Conservation (phyloP, 35 echinoderm and acorn worm genomes). For the Strongylocentrotus purpuratus region DNA sequence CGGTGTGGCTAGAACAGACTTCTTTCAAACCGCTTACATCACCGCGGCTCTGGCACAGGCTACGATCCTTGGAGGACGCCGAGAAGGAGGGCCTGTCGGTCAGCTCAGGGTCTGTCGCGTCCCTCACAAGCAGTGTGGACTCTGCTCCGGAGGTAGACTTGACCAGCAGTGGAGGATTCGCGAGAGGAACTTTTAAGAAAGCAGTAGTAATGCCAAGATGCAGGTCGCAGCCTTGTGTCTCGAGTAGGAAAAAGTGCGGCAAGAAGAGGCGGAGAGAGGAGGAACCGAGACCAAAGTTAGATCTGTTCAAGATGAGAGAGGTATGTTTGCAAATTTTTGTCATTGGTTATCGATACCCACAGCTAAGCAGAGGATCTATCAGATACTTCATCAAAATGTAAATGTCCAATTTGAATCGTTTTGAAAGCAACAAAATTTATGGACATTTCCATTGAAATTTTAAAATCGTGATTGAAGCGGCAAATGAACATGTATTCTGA, state of each 20-base stretch:
- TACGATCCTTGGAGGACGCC: slow-evolving; percentile 60
- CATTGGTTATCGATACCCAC: background rate
- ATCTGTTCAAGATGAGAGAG: slow-evolving; percentile 97
- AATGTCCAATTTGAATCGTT: background rate
- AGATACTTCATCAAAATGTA: background rate
- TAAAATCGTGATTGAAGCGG: too few relatives aligned
- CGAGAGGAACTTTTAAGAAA: slow-evolving; percentile 49
- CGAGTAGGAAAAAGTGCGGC: slow-evolving; percentile 64
- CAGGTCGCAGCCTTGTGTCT: slow-evolving; percentile 89
- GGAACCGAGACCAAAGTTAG: slow-evolving; percentile 84
- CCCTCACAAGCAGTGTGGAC: slow-evolving; percentile 63
- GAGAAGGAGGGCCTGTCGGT: slow-evolving; percentile 75
- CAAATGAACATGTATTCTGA: too few relatives aligned
- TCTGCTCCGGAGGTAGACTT: slow-evolving; percentile 65
- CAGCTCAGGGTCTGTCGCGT: slow-evolving; percentile 85
- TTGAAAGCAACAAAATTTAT: background rate
- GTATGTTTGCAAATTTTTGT: slow-evolving; percentile 55
- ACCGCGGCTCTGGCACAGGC: slow-evolving; percentile 53
- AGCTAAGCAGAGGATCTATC: background rate
- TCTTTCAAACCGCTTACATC: slow-evolving; percentile 77
- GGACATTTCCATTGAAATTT: too few relatives aligned
- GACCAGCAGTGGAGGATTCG: slow-evolving; percentile 40
- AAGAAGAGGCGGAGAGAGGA: slow-evolving; percentile 94
- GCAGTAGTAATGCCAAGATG: slow-evolving; percentile 68
- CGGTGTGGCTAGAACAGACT: slow-evolving; percentile 76